These are phyloP conservation scores for Phylloscopus trochiloides DNA, from an alignment of 2,113 vertebrate species.

Conservation along the genomic window DNA sequence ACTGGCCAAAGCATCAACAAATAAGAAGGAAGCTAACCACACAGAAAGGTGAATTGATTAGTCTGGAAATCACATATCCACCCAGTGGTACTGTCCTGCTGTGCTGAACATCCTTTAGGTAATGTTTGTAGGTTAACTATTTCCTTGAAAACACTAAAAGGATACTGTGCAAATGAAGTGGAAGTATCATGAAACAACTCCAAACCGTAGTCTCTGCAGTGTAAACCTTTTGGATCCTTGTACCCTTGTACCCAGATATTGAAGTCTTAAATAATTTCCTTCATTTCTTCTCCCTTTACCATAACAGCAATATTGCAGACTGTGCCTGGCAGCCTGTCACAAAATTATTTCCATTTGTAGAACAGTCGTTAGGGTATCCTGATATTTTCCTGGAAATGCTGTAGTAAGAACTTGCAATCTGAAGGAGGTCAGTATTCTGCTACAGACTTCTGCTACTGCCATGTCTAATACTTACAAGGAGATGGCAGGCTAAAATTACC, in stretches of 20 bases:
- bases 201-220: not conserved
- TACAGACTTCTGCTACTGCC: not conserved
- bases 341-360: not conserved
- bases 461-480: not conserved
- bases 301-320: not conserved
- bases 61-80: not conserved
- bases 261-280: not conserved
- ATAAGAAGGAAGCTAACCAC: not conserved
- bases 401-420: not conserved
- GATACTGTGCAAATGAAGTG: not conserved
- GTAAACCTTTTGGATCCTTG: not conserved
- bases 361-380: not conserved
- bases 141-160: not conserved
- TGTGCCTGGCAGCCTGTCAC: not conserved
- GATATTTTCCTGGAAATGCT: not conserved
- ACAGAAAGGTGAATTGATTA: not conserved
- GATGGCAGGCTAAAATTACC: not conserved
- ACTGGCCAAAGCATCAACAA: not conserved
- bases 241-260: not conserved
- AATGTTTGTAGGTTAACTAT: not conserved
- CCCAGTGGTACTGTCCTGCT: not conserved
- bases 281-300: not conserved
- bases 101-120: not conserved
- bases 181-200: fast-evolving
- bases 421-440: not conserved